Evolutionary conservation across 1,140 invertebrate species (phyloP), one percentile per base, ranked within the genome.

Genomic region (Melanaphis sacchari): DNA sequence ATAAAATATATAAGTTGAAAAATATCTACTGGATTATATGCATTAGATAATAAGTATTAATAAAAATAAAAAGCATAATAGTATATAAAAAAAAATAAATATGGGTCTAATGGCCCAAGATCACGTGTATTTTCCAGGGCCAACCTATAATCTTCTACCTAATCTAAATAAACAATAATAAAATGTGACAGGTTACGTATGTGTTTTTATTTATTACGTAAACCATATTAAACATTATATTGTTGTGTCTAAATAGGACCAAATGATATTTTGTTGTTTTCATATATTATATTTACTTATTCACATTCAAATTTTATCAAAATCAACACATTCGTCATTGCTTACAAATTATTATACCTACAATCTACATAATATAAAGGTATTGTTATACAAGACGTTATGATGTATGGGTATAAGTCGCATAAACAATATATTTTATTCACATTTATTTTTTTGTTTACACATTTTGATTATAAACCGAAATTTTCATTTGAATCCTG

Each of bases 101-200:
- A 66, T 11, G 26, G 31, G 31, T 66, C 59, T 66, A 66, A 66
- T 49, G 31, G 59, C 31, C n/a, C 59, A n/a, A 66, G 59, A n/a
- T 76, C 59, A 76, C 15, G 31, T 11, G 15, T 0, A 11, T 76
- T 76, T 76, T 3, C 15, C 5, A 15, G 59, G 31, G 15, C n/a
- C 59, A 76, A n/a, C 59, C 31, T 76, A 5, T 76, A n/a, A 15
- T 31, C 54, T 31, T 31, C 59, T 15, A n/a, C 31, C 59, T 76
- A 76, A 76, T 76, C 59, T 76, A 76, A 76, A 76, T n/a, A 76
- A 76, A 66, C 31, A 66, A 66, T 66, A 66, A 66, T 66, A 66
- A 66, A 66, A n/a, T 66, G 11, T 66, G 18, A 15, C 31, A 18
- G 5, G 59, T 15, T 66, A 66, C 59, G 59, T n/a, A n/a, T n/a